These are phyloP conservation scores for Dendrolimus pini DNA, from an alignment of 2,888 invertebrate species.

Conservation along the genomic window DNA sequence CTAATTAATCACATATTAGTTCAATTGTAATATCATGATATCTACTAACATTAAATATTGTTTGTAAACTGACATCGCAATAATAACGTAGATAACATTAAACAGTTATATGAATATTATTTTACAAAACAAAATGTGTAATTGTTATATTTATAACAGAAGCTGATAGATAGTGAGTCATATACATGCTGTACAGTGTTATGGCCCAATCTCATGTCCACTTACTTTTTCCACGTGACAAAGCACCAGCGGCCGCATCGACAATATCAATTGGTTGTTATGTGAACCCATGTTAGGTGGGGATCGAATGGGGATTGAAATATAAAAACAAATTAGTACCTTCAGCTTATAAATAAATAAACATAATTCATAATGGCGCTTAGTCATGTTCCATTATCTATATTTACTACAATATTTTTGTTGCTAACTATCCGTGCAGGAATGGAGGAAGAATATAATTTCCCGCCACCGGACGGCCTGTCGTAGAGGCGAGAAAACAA, in stretches of 20 bases:
- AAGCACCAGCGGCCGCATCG: constrained; percentile 48
- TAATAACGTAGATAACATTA: background rate
- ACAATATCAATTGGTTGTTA: constrained; percentile 53
- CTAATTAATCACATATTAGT: too few species aligned
- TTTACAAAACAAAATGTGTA: constrained; percentile 20
- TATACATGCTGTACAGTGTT: constrained; percentile 47
- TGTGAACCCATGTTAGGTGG: constrained; percentile 64
- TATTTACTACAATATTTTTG: too few species aligned
- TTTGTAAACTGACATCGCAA: too few species aligned
- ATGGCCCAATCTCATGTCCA: constrained; percentile 37
- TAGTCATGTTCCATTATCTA: constrained; percentile 13
- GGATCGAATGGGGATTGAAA: constrained; percentile 61
- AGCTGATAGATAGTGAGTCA: constrained; percentile 13
- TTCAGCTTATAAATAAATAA: constrained; percentile 38
- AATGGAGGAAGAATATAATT: too few species aligned
- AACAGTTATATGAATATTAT: background rate
- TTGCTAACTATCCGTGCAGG: too few species aligned
- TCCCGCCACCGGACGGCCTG: too few species aligned
- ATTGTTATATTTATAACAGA: constrained; percentile 25
- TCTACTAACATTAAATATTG: too few species aligned
- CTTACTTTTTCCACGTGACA: constrained; percentile 61
- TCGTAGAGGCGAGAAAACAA: too few species aligned
- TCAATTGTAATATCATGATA: too few species aligned
- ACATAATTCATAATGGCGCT: constrained; percentile 16
- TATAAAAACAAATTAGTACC: constrained; percentile 71